phyloP scores from a whole-genome alignment of 2,113 vertebrate genomes.

The Nothoprocta pentlandii region DNA sequence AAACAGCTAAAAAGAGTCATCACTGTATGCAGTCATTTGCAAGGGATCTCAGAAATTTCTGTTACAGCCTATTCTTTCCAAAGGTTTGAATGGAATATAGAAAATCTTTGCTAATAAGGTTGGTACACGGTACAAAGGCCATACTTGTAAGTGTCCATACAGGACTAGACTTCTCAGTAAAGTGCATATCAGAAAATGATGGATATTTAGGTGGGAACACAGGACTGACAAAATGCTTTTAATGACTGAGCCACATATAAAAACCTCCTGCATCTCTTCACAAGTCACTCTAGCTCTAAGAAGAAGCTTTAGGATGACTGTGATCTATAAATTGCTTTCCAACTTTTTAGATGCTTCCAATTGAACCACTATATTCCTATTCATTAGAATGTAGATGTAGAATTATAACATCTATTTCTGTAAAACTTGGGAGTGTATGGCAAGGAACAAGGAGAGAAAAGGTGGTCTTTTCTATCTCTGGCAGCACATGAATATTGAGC shows the following conservation, averaged over 20 bases:
- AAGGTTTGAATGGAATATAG: not conserved
- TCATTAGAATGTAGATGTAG: accelerated
- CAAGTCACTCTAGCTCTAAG: not conserved
- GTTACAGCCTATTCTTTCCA: not conserved
- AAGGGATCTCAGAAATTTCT: not conserved
- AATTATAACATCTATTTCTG: not conserved
- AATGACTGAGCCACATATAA: not conserved
- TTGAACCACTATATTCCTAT: not conserved
- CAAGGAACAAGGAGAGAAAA: not conserved
- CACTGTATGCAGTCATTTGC: not conserved
- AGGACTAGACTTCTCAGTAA: not conserved
- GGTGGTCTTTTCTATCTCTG: not conserved
- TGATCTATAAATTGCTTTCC: not conserved
- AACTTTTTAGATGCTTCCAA: not conserved
- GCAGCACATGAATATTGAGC: not conserved
- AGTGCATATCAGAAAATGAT: accelerated
- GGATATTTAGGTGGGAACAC: not conserved
- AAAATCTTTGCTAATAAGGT: not conserved
- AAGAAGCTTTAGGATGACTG: not conserved
- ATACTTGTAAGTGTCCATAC: not conserved
- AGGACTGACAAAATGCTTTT: not conserved
- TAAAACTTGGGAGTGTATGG: not conserved
- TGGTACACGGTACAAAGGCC: not conserved
- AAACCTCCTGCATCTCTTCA: not conserved
- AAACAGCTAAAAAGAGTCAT: not conserved